Conservation (phyloP, 2,888 invertebrate genomes). For the Petrophora chlorosata region DNA sequence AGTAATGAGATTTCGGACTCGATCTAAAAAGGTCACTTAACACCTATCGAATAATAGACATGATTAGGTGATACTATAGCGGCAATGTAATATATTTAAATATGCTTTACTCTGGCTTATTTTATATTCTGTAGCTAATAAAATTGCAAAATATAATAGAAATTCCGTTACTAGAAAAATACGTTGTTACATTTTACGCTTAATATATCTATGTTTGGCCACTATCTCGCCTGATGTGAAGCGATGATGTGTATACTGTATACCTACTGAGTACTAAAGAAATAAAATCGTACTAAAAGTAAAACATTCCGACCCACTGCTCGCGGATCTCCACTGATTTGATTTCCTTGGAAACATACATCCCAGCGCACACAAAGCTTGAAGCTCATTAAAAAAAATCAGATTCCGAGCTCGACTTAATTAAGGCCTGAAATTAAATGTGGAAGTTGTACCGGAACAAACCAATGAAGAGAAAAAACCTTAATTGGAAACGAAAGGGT, state of each 20-base stretch:
- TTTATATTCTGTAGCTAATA: too few relatives aligned
- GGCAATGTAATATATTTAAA: too few relatives aligned
- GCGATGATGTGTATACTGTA: too few relatives aligned
- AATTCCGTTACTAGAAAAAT: too few relatives aligned
- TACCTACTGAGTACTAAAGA: too few relatives aligned
- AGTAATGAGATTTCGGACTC: conserved; percentile 69
- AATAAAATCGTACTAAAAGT: too few relatives aligned
- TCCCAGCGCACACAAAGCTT: conserved; percentile 20
- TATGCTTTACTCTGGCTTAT: too few relatives aligned
- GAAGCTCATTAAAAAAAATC: conserved; percentile 50
- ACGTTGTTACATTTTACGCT: too few relatives aligned
- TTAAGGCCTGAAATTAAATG: conserved; percentile 62
- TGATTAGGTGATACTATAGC: conserved; percentile 1
- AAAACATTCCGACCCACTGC: not conserved
- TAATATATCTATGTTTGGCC: too few relatives aligned
- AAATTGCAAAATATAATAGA: too few relatives aligned
- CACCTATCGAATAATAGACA: conserved; percentile 43
- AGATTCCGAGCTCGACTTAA: conserved; percentile 59
- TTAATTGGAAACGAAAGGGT: conserved; percentile 28
- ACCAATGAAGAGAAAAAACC: conserved; percentile 49
- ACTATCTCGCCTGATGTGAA: too few relatives aligned
- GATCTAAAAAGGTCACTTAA: conserved; percentile 69
- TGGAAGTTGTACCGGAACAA: conserved; percentile 57
- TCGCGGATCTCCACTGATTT: not conserved
- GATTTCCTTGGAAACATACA: conserved; percentile 11